Evolutionary conservation across 1,140 invertebrate genomes (phyloP), one percentile per base, ranked within the genome.

Genomic region (Caenorhabditis latens): DNA sequence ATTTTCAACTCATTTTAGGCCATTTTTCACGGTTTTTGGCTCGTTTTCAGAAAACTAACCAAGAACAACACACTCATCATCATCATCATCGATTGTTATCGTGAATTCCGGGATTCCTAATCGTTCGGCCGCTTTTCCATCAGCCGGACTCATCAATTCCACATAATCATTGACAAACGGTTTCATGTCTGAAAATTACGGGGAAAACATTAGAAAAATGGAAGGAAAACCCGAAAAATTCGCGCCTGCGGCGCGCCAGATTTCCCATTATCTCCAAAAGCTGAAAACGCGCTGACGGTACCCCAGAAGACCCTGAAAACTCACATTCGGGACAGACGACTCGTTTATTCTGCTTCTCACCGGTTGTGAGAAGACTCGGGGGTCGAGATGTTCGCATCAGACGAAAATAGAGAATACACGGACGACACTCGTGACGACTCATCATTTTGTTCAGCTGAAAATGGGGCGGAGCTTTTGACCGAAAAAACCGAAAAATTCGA

Each of bases 311-410:
- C 32, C 4, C 8, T 21, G 8, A 24, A 50, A 79, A 50, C 71
- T 50, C 14, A 79, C 71, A 79, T 24, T 79, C 71, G 9, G 46
- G 46, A 50, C 19, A 21, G 21, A 50, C 9, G n/a, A 50, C n/a
- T 79, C n/a, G 6, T 24, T 50, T 5, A 8, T 13, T 14, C 8
- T 7, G n/a, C 50, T 32, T 21, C 16, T 6, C 6, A 5, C 0
- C n/a, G 71, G 0, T 24, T 0, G 4, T 2, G 19, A 4, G 71
- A 2, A 9, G 16, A 16, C 11, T 53, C 16, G 11, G 50, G 0
- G 71, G 71, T 24, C 71, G 71, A 19, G 71, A 40, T 7, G 5
- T 40, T 13, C 71, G 71, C 71, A 79, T 79, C 46, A 79, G 13
- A 11, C 40, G 43, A 46, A 79, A 79, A 24, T 50, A 79, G 46